A percentile compares a stretch with the other conserved stretches of the same genome.
Conservation (phyloP, 2,797 vertebrate species). For the Taeniopygia guttata region DNA sequence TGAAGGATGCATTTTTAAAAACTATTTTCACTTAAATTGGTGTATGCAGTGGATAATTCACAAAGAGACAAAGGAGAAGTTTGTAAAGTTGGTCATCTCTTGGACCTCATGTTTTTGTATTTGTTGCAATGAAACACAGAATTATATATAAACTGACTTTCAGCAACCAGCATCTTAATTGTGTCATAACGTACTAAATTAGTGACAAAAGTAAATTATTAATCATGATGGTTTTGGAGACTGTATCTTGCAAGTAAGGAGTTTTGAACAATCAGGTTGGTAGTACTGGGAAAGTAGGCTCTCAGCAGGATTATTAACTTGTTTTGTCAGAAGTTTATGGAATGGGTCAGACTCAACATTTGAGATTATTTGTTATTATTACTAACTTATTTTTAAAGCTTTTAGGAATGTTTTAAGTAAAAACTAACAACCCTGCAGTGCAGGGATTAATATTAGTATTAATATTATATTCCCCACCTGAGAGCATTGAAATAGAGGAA, state of each 20-base stretch:
- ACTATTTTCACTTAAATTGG: background rate
- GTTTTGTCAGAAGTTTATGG: background rate
- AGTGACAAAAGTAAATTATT: background rate
- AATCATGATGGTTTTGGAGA: background rate
- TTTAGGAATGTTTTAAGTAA: background rate
- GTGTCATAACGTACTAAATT: background rate
- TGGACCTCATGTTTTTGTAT: background rate
- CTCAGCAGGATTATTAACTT: background rate
- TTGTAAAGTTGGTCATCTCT: background rate
- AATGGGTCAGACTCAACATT: background rate
- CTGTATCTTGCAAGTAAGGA: background rate
- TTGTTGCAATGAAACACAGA: background rate
- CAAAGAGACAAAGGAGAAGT: background rate
- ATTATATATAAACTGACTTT: background rate
- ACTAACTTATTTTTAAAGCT: background rate
- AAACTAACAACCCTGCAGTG: background rate
- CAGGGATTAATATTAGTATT: background rate
- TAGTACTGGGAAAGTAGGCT: background rate
- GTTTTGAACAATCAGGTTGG: background rate
- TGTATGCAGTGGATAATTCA: background rate
- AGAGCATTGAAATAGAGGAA: background rate
- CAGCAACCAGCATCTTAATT: background rate
- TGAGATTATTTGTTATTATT: background rate
- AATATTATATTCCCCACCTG: background rate
- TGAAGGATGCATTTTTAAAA: background rate